These are phyloP conservation scores for Calephelis perditalis DNA, from an alignment of 2,888 invertebrate genomes.

Conservation along the genomic window DNA sequence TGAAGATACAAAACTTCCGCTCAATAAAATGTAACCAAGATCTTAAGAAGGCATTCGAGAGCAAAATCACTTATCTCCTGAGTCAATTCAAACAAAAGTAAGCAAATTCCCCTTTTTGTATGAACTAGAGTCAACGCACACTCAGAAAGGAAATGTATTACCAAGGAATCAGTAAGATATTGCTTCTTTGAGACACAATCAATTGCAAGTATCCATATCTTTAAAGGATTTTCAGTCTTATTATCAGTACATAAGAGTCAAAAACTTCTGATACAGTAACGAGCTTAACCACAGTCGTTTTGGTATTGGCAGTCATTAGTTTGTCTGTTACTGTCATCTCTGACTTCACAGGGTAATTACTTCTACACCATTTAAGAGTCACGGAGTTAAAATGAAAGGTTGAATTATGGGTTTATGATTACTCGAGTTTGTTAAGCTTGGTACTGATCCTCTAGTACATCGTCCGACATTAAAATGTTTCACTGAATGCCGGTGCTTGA, in stretches of 20 bases:
- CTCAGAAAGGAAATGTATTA: slow-evolving; percentile 46
- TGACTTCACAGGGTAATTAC: slow-evolving; percentile 54
- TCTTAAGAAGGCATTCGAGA: slow-evolving; percentile 23
- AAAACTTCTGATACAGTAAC: slow-evolving; percentile 11
- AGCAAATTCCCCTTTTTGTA: slow-evolving; percentile 54
- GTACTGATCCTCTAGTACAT: neutral
- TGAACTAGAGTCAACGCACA: slow-evolving; percentile 57
- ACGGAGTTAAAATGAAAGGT: slow-evolving; percentile 27
- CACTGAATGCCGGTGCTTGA: no score
- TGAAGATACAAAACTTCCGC: slow-evolving; percentile 12
- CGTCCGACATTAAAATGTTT: no score
- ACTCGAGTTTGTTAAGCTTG: neutral
- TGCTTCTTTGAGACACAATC: slow-evolving; percentile 45
- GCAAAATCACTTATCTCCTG: slow-evolving; percentile 38
- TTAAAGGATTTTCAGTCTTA: slow-evolving; percentile 28
- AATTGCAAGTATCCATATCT: slow-evolving; percentile 38
- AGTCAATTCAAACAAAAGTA: slow-evolving; percentile 46
- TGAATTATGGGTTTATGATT: slow-evolving; percentile 16
- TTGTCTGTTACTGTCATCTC: slow-evolving; percentile 48
- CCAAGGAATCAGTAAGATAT: slow-evolving; percentile 53
- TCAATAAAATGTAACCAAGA: slow-evolving; percentile 14
- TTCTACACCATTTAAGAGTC: slow-evolving; percentile 53
- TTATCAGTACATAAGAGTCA: slow-evolving; percentile 24
- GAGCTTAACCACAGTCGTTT: slow-evolving; percentile 42
- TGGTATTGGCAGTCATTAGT: slow-evolving; percentile 55